These are phyloP conservation scores for Brachyhypopomus gauderio DNA, from an alignment of 2,113 vertebrate species.

Conservation along the genomic window DNA sequence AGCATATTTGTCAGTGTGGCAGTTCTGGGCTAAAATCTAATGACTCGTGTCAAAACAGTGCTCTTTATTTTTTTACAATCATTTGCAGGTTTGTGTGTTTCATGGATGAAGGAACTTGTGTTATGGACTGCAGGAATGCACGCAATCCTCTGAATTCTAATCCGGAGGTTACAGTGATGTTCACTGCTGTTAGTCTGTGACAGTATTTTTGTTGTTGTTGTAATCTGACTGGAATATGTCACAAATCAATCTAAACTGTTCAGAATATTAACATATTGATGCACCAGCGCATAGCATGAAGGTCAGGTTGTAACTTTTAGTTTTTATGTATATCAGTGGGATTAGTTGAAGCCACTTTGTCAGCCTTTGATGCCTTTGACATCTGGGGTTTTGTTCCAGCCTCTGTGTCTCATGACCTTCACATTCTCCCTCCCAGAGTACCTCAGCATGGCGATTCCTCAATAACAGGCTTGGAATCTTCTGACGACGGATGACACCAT, in stretches of 20 bases:
- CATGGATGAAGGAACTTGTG: constrained; percentile 33
- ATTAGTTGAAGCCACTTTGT: not conserved
- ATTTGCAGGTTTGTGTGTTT: constrained; percentile 43
- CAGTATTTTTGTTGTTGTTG: not conserved
- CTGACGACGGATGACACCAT: constrained; percentile 43
- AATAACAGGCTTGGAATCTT: constrained; percentile 26
- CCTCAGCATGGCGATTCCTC: constrained; percentile 43
- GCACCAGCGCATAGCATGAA: not conserved
- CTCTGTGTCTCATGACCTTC: constrained; percentile 27
- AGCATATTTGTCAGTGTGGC: constrained; percentile 35
- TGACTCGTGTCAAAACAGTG: constrained; percentile 46
- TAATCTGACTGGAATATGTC: not conserved
- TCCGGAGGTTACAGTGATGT: not conserved
- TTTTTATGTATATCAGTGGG: too few species aligned
- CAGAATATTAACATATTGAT: not conserved
- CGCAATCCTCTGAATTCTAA: not conserved
- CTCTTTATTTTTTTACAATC: constrained; percentile 39
- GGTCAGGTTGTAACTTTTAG: not conserved
- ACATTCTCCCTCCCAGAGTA: constrained; percentile 8
- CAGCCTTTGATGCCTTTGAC: not conserved
- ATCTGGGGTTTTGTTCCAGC: constrained; percentile 1
- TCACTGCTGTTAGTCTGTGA: not conserved
- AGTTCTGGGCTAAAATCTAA: constrained; percentile 46
- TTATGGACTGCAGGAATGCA: constrained; percentile 29
- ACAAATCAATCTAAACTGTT: not conserved